Conservation (phyloP, 2,797 vertebrate genomes). For the Microchirus variegatus region DNA sequence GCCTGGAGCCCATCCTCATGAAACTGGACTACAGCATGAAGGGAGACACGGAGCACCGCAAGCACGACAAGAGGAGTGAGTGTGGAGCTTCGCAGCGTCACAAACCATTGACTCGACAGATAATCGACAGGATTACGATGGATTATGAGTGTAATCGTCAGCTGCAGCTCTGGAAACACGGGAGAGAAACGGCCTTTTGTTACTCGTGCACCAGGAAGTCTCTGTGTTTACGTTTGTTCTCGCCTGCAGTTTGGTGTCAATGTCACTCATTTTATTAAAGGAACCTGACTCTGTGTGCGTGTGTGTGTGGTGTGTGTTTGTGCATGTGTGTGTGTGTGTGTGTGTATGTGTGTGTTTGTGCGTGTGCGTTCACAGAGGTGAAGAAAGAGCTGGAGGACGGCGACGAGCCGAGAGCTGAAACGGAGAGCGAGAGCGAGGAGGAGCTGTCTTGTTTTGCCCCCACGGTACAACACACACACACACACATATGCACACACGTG, state of each 20-base stretch:
- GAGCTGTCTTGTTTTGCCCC: constrained; percentile 94
- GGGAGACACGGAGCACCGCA: constrained; percentile 89
- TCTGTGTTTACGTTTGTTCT: constrained; percentile 6
- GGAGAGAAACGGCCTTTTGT: no score
- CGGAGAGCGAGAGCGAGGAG: constrained; percentile 93
- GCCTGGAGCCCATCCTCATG: constrained; percentile 96
- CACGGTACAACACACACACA: constrained; percentile 70
- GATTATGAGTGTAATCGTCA: no score
- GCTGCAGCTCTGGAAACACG: no score
- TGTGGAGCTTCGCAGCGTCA: no score
- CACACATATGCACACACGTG: no score
- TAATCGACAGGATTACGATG: no score
- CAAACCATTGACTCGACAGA: no score
- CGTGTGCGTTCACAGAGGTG: constrained; percentile 70
- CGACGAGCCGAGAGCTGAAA: constrained; percentile 91
- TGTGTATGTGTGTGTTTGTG: constrained; percentile 4
- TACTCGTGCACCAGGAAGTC: not conserved
- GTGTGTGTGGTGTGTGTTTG: constrained; percentile 15
- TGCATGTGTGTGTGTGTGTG: constrained; percentile 5
- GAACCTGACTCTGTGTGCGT: not conserved
- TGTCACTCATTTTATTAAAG: not conserved
- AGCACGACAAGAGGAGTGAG: constrained; percentile 96
- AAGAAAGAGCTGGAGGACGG: constrained; percentile 89
- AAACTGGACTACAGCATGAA: constrained; percentile 99
- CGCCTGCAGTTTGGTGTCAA: not conserved